phyloP scores from a whole-genome alignment of 2,888 invertebrate species.

The Nomada flava region DNA sequence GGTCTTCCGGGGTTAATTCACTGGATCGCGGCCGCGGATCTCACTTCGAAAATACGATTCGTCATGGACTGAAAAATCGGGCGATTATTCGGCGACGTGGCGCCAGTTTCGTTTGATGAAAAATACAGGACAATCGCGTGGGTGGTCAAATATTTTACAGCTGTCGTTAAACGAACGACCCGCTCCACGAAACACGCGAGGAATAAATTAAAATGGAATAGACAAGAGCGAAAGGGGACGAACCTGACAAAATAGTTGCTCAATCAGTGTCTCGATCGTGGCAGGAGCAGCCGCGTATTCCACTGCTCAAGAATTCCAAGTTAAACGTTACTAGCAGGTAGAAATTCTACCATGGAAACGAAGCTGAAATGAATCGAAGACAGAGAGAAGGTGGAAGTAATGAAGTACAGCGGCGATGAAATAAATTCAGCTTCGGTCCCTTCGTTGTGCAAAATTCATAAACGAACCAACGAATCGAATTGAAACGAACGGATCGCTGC shows the following conservation, averaged over 20 bases:
- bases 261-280: no score
- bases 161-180: slow-evolving; percentile 40
- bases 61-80: slow-evolving; percentile 40
- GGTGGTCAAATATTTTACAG: slow-evolving; percentile 34
- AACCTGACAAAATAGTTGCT: background rate
- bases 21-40: background rate
- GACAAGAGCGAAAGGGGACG: background rate
- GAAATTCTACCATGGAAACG: no score
- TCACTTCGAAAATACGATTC: slow-evolving; percentile 39
- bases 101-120: slow-evolving; percentile 18
- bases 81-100: slow-evolving; percentile 45
- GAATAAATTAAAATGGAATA: slow-evolving; percentile 18
- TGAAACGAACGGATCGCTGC: no score
- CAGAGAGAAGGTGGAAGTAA: no score
- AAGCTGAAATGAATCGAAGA: no score
- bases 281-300: no score
- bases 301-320: no score
- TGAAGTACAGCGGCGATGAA: no score
- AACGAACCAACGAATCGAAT: no score
- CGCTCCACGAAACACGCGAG: slow-evolving; percentile 39
- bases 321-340: no score
- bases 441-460: no score
- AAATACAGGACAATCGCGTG: slow-evolving; percentile 28
- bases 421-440: no score
- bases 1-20: slow-evolving; percentile 10